Conservation (phyloP, 2,888 invertebrate species). For the Arctia plantaginis region DNA sequence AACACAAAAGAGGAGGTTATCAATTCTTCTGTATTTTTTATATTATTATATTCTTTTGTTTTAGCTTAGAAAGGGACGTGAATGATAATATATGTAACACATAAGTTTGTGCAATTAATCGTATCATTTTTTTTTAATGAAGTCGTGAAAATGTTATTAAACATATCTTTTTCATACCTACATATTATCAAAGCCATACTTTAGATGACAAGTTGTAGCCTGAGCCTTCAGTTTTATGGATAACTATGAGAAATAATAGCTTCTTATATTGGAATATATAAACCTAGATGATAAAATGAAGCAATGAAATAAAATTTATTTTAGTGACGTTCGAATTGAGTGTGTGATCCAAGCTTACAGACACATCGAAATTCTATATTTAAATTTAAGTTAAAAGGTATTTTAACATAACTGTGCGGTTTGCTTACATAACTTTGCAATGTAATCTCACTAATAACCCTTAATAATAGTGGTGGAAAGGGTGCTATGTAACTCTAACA, state of each 20-base stretch:
- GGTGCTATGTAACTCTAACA: neutral
- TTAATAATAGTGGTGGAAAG: neutral
- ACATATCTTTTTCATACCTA: neutral
- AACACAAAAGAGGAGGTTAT: no score
- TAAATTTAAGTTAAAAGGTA: neutral
- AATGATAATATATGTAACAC: neutral
- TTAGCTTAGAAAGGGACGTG: neutral
- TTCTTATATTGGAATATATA: neutral
- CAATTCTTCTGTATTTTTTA: no score
- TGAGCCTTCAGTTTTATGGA: neutral
- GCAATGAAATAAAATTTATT: neutral
- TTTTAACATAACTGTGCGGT: neutral
- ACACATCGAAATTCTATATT: neutral
- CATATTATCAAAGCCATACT: neutral
- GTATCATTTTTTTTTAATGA: neutral
- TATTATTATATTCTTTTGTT: no score
- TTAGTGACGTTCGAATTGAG: neutral
- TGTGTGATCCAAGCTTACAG: neutral
- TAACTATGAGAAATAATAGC: neutral
- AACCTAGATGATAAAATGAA: neutral
- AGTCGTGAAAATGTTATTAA: neutral
- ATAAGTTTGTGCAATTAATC: neutral
- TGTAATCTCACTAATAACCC: neutral
- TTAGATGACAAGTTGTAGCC: neutral
- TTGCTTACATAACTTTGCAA: neutral